Evolutionary conservation across 2,888 invertebrate species (phyloP), one percentile per base, ranked within the genome.

Genomic region (Caenorhabditis uteleia): DNA sequence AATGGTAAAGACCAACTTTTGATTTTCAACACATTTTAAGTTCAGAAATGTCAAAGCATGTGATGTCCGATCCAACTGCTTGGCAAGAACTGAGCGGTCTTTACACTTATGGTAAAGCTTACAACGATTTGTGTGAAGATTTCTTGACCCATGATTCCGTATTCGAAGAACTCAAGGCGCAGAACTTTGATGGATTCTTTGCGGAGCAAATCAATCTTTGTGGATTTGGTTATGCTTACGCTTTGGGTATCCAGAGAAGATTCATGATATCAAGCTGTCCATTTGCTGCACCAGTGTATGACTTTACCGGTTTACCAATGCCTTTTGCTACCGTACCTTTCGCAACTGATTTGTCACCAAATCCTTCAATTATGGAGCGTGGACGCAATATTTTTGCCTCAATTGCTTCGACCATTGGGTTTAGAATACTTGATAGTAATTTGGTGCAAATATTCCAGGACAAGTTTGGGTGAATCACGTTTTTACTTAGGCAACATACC

Each of bases 131-230:
- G 3, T 44, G 44, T 18, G 44, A 44, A 16, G 71, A 69, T 27
- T 45, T 73, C 10, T 48, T 66, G 5, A 36, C 65, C n/a, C 31
- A 36, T 7, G 60, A 62, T n/a, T 53, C 61, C 18, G 5, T 66
- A 0, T 60, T 76, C 39, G 23, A 60, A 0, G 31, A 66, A 21
- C 46, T 76, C 14, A 53, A 64, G 18, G 38, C 27, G 0, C 60
- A 68, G 46, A 65, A 75, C 1, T 77, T 75, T 29, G 77, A 77
- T 25, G 77, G 61, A 25, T 62, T 58, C 42, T 65, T 77, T 23
- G 54, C 59, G 7, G 77, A 77, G 39, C 75, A 75, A 53, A 43
- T 74, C 12, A 67, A 65, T 34, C 38, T 65, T 2, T 75, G 74
- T 43, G 76, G 76, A 12, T 45, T 58, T 27, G 74, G 66, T 12